Evolutionary conservation across 2,888 invertebrate genomes (phyloP).

Genomic region (Stenurella melanura): DNA sequence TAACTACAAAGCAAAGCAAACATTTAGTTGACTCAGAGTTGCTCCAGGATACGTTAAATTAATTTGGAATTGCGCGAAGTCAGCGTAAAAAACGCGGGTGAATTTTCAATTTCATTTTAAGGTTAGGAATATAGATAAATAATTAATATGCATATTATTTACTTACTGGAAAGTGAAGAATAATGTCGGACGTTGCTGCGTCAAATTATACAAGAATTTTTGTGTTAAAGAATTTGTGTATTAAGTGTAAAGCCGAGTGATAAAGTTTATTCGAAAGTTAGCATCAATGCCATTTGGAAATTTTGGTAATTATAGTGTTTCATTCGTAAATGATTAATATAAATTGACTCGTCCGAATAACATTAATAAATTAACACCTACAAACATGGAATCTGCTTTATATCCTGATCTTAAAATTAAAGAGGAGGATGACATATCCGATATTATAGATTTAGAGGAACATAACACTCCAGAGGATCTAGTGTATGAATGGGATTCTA

Average conservation of each 20-base stretch:
- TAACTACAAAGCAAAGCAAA: too few relatives aligned
- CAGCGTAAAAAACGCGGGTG: too few relatives aligned
- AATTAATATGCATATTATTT: too few relatives aligned
- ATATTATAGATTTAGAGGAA: conserved; percentile 41
- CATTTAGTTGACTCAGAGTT: too few relatives aligned
- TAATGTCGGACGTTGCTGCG: conserved; percentile 14
- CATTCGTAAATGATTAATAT: conserved; percentile 28
- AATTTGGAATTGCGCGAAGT: too few relatives aligned
- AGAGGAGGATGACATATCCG: conserved; percentile 13
- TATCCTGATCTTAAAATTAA: conserved; percentile 17
- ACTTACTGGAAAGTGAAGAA: background rate
- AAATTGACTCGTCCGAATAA: background rate
- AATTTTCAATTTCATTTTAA: too few relatives aligned
- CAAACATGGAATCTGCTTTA: background rate
- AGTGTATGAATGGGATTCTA: conserved; percentile 57
- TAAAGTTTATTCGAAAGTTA: background rate
- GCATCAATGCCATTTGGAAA: conserved; percentile 23
- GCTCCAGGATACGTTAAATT: too few relatives aligned
- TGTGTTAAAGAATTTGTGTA: conserved; percentile 12
- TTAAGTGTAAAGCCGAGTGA: conserved; percentile 1
- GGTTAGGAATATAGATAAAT: too few relatives aligned
- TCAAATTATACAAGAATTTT: background rate
- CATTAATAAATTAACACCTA: background rate
- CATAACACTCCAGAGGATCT: conserved; percentile 50
- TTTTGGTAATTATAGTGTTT: conserved; percentile 22